Evolutionary conservation across 2,797 vertebrate species (phyloP), one percentile per base, ranked within the genome.

Genomic region (Nothura maculosa): DNA sequence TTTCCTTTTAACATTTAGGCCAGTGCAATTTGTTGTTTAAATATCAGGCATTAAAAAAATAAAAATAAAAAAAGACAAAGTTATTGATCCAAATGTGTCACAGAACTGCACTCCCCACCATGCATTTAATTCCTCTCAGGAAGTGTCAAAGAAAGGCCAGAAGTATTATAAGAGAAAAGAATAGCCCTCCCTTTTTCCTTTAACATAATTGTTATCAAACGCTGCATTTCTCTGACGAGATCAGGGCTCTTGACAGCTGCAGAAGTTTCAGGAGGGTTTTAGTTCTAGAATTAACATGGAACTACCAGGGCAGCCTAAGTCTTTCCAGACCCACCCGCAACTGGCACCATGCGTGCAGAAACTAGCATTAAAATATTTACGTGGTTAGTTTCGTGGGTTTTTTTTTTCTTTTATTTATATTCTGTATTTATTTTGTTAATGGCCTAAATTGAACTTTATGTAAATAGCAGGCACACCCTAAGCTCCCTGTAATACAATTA

Each of bases 401-500:
- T 94, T 80, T 80, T 84, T 93, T 79, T 54, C 63, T 81, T 89
- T 50, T 74, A 82, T 73, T 90, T 86, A 67, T 76, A 76, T 19
- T 73, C 40, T 42, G 0, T 77, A 93, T 90, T 82, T 90, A 90
- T 85, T 91, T 89, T 85, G 34, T 55, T 94, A 87, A 80, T 83
- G 62, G 73, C 45, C 62, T 92, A 89, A 74, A 82, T 52, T 75
- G 68, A 88, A 68, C 57, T 78, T 74, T 30, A 64, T 55, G 40
- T 43, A 88, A 91, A 74, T 7, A 93, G 64, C 90, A 87, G 61
- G 43, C 58, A 90, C 62, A 69, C 57, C 45, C 47, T 87, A 58
- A 74, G 14, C n/a, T 90, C 68, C n/a, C 48, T 47, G 17, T 50
- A 83, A 87, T 92, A 85, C 40, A 88, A 90, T n/a, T 79, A 83